A percentile compares a stretch with the other conserved stretches of the same genome.
phyloP scores from a whole-genome alignment of 1,140 invertebrate genomes.

The Euschistus heros region DNA sequence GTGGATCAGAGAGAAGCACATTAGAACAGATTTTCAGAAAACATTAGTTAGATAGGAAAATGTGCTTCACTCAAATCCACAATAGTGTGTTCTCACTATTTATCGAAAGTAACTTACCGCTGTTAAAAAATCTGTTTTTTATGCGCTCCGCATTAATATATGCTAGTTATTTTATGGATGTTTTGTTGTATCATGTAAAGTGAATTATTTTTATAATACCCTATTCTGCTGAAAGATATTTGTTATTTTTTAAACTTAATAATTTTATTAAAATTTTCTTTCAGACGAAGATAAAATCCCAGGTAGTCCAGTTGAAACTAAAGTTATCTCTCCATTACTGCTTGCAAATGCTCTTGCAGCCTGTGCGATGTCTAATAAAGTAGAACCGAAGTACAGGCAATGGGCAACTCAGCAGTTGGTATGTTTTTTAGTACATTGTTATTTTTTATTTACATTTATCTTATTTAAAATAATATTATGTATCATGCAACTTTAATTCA shows the following conservation, averaged over 20 bases:
- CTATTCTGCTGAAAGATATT: background rate
- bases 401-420: constrained; percentile 51
- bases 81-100: too few species aligned
- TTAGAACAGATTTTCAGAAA: too few species aligned
- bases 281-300: constrained; percentile 28
- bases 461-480: background rate
- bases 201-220: background rate
- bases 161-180: background rate
- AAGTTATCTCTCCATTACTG: constrained; percentile 37
- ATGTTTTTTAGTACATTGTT: constrained; percentile 17
- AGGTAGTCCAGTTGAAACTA: constrained; percentile 28
- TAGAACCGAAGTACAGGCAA: constrained; percentile 40
- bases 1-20: too few species aligned
- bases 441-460: too few species aligned
- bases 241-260: constrained; percentile 3
- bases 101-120: too few species aligned
- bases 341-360: constrained; percentile 52
- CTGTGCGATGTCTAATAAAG: constrained; percentile 44
- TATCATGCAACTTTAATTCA: background rate
- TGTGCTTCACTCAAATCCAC: too few species aligned
- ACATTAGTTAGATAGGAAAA: too few species aligned
- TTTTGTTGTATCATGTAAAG: background rate
- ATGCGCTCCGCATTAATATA: too few species aligned
- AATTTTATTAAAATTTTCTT: constrained; percentile 15
- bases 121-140: too few species aligned